Percentiles rank a stretch among this genome's conserved stretches.
These are phyloP conservation scores for Aphelenchoides bicaudatus DNA, from an alignment of 2,888 invertebrate species.

Conservation along the genomic window DNA sequence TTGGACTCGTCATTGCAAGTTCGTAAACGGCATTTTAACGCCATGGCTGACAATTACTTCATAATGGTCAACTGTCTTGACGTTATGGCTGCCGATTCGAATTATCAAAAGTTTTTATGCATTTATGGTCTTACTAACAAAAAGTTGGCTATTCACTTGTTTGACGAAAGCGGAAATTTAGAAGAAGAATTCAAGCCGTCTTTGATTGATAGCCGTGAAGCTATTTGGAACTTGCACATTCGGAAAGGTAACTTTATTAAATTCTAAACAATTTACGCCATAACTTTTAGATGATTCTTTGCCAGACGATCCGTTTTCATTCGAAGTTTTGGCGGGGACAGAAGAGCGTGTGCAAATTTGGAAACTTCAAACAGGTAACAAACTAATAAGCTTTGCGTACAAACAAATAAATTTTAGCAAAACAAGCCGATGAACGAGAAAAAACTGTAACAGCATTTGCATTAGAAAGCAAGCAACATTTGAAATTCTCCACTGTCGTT, in stretches of 20 bases:
- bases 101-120: neutral
- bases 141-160: slow-evolving; percentile 6
- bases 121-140: slow-evolving; percentile 15
- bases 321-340: slow-evolving; percentile 10
- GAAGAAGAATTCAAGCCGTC: neutral
- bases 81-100: too few relatives aligned
- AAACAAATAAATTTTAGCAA: neutral
- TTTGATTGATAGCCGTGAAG: slow-evolving; percentile 1
- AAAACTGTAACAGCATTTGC: slow-evolving; percentile 13
- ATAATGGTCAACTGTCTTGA: slow-evolving; percentile 10
- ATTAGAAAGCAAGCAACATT: neutral
- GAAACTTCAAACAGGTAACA: slow-evolving; percentile 3
- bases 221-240: slow-evolving; percentile 10
- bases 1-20: too few relatives aligned
- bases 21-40: too few relatives aligned
- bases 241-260: neutral
- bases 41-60: neutral
- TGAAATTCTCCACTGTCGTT: neutral
- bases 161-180: neutral
- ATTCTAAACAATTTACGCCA: neutral
- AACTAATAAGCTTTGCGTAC: neutral
- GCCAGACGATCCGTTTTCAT: too few relatives aligned
- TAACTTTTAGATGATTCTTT: neutral
- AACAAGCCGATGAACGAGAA: neutral
- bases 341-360: slow-evolving; percentile 13